Percentiles rank a stretch among this genome's conserved stretches.
Evolutionary conservation across 2,888 invertebrate species (phyloP).

Genomic region (Leptura quadrifasciata): DNA sequence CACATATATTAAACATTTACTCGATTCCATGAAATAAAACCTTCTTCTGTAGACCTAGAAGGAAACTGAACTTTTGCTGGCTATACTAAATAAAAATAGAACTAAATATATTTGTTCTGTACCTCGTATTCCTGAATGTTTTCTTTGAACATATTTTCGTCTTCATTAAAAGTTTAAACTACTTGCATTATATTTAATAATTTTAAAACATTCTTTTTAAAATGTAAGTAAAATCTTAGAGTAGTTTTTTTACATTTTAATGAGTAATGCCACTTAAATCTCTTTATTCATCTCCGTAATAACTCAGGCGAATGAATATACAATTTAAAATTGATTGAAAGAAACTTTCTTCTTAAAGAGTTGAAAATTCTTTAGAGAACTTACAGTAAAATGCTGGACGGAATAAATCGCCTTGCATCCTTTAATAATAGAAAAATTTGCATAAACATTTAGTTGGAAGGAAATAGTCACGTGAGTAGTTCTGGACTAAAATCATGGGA

Average conservation of each 20-base stretch:
- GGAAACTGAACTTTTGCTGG: too few species aligned
- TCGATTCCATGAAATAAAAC: too few species aligned
- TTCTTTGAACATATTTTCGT: not conserved
- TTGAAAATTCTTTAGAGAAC: not conserved
- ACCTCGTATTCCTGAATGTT: not conserved
- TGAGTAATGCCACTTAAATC: conserved; percentile 7
- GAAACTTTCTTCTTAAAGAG: not conserved
- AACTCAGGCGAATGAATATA: conserved; percentile 2
- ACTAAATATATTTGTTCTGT: not conserved
- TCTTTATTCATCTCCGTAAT: not conserved
- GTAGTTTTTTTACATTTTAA: not conserved
- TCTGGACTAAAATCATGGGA: too few species aligned
- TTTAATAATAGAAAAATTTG: too few species aligned
- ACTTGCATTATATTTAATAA: not conserved
- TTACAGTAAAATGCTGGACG: not conserved
- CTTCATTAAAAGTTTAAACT: not conserved
- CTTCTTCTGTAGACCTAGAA: too few species aligned
- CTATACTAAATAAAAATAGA: too few species aligned
- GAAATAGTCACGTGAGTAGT: too few species aligned
- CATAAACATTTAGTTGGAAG: too few species aligned
- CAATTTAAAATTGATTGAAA: conserved; percentile 7
- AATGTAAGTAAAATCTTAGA: not conserved
- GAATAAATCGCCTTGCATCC: not conserved
- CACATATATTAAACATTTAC: too few species aligned
- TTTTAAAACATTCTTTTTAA: not conserved